Conservation (phyloP, 1,140 invertebrate genomes). For the Leptinotarsa undecemlineata region DNA sequence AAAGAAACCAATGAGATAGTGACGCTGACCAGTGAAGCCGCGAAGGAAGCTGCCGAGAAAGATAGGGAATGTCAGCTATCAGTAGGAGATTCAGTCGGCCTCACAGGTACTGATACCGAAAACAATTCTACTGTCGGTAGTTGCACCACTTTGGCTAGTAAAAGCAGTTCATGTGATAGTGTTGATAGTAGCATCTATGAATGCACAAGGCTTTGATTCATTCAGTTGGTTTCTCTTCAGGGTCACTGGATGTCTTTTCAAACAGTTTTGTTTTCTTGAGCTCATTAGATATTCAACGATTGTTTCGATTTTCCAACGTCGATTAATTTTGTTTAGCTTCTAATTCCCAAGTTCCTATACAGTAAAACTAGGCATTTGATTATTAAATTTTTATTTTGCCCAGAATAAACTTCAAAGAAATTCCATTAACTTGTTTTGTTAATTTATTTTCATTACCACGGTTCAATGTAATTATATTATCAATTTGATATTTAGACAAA, state of each 20-base stretch:
- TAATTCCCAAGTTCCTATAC: too few relatives aligned
- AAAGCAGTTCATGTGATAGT: constrained; percentile 48
- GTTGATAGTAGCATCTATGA: constrained; percentile 47
- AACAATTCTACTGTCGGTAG: constrained; percentile 49
- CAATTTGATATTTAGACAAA: too few relatives aligned
- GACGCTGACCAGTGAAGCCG: constrained; percentile 49
- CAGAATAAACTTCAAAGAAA: too few relatives aligned
- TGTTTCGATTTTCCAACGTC: too few relatives aligned
- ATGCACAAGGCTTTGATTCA: constrained; percentile 48
- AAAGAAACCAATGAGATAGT: constrained; percentile 63
- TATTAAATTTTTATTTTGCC: too few relatives aligned
- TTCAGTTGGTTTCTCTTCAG: not conserved
- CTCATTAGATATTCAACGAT: not conserved
- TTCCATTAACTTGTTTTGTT: too few relatives aligned
- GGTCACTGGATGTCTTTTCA: too few relatives aligned
- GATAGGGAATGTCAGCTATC: constrained; percentile 50
- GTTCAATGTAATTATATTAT: too few relatives aligned
- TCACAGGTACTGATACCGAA: constrained; percentile 54
- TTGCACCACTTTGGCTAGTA: constrained; percentile 46
- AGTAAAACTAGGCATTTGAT: too few relatives aligned
- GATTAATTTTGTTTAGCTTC: too few relatives aligned
- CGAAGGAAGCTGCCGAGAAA: constrained; percentile 47
- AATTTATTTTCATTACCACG: too few relatives aligned
- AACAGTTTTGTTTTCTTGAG: not conserved
- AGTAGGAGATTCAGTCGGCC: constrained; percentile 50